Percentiles rank a stretch among this genome's conserved stretches.
Conservation (phyloP, 2,888 invertebrate species). For the Nemapogon koenigi region DNA sequence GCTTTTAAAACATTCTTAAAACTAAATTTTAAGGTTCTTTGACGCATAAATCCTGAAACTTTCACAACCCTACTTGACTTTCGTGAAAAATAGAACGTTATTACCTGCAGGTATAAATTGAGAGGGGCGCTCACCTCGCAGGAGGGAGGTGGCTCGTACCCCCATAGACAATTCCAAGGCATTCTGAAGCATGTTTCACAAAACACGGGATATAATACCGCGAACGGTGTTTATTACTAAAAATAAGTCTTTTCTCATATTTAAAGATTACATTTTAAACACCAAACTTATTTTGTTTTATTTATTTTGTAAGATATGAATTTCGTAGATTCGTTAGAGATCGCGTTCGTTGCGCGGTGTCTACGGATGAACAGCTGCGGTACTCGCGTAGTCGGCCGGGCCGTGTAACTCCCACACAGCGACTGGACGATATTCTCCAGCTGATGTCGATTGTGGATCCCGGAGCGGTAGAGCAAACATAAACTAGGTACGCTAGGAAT, state of each 20-base stretch:
- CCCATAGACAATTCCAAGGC: conserved; percentile 61
- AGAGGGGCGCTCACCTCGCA: conserved; percentile 52
- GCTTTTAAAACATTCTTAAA: too few species aligned
- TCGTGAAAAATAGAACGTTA: conserved; percentile 6
- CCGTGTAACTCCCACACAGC: conserved; percentile 2
- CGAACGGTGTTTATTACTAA: too few species aligned
- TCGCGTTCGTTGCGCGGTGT: conserved; percentile 1
- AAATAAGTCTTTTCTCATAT: neutral
- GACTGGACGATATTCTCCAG: conserved; percentile 5
- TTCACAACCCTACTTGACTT: neutral
- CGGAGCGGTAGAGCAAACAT: too few species aligned
- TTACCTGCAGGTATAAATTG: conserved; percentile 43
- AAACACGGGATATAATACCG: too few species aligned
- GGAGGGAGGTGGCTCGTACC: conserved; percentile 47
- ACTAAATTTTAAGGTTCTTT: too few species aligned
- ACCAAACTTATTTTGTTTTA: neutral
- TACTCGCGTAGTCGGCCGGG: neutral
- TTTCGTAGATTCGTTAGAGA: neutral
- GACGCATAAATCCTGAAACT: too few species aligned
- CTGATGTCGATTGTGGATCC: too few species aligned
- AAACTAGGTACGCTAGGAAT: too few species aligned
- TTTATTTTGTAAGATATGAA: neutral
- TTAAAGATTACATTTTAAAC: neutral
- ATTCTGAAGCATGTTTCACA: conserved; percentile 23
- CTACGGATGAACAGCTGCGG: neutral